Conservation (phyloP, 2,797 vertebrate species). For the Siniperca obscura region DNA sequence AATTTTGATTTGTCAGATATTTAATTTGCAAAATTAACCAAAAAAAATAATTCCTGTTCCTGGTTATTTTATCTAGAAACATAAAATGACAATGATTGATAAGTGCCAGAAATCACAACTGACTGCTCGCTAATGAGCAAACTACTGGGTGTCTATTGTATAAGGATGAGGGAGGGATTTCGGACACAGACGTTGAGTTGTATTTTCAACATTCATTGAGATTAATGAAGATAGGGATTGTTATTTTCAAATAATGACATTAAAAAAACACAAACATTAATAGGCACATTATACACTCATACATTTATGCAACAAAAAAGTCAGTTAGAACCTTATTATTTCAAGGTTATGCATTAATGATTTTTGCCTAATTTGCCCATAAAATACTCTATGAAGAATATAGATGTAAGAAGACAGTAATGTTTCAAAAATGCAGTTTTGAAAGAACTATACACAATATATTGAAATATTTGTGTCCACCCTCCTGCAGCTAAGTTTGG, state of each 20-base stretch:
- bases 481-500: slow-evolving; percentile 93
- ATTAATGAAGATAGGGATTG: not conserved
- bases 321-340: not conserved
- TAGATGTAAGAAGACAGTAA: not conserved
- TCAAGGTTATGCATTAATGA: slow-evolving; percentile 4
- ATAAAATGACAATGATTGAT: no score
- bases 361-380: not conserved
- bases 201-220: not conserved
- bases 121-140: no score
- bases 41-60: not conserved
- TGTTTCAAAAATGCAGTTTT: slow-evolving; percentile 1
- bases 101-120: no score
- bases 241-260: not conserved
- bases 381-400: not conserved
- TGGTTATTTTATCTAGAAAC: not conserved
- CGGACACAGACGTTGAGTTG: not conserved
- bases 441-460: not conserved
- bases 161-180: not conserved
- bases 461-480: slow-evolving; percentile 24
- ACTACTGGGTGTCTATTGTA: not conserved
- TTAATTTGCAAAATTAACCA: not conserved
- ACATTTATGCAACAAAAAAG: not conserved
- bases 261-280: not conserved
- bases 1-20: not conserved
- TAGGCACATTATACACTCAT: not conserved